phyloP scores from a whole-genome alignment of 2,888 invertebrate species.

The Chesias legatella region DNA sequence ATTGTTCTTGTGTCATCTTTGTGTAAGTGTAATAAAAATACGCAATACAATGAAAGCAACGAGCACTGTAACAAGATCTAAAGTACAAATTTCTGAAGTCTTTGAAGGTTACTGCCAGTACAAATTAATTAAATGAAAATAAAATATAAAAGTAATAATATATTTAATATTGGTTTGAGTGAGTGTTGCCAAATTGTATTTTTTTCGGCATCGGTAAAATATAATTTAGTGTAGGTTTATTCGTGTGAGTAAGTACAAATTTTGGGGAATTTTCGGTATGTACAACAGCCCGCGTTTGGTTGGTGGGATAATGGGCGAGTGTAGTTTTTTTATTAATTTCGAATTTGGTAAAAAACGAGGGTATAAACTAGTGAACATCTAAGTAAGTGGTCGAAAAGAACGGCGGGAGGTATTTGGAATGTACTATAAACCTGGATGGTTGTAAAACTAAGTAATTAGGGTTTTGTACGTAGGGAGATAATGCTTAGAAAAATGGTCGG shows the following conservation, averaged over 20 bases:
- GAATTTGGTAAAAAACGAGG: conserved; percentile 43
- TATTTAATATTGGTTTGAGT: conserved; percentile 57
- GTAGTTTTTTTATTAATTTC: conserved; percentile 27
- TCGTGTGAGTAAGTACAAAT: conserved; percentile 68
- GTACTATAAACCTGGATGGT: conserved; percentile 74
- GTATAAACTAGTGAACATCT: conserved; percentile 52
- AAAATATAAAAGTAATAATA: conserved; percentile 31
- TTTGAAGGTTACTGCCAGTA: conserved; percentile 75
- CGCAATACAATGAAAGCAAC: conserved; percentile 49
- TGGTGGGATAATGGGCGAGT: conserved; percentile 27
- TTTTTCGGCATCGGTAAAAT: conserved; percentile 65
- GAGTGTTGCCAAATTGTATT: conserved; percentile 76
- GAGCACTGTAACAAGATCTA: conserved; percentile 67
- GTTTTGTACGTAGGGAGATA: conserved; percentile 77
- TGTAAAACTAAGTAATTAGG: conserved; percentile 79
- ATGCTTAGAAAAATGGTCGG: conserved; percentile 74
- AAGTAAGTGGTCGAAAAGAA: conserved; percentile 47
- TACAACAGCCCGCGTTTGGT: conserved; percentile 48
- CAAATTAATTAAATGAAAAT: conserved; percentile 68
- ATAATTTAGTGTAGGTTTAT: conserved; percentile 66
- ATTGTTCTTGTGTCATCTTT: conserved; percentile 66
- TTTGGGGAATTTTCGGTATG: conserved; percentile 35
- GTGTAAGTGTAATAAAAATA: conserved; percentile 48
- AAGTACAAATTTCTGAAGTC: conserved; percentile 79
- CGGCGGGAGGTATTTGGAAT: conserved; percentile 50